phyloP scores from a whole-genome alignment of 2,113 vertebrate species.

The Cyanoderma ruficeps region DNA sequence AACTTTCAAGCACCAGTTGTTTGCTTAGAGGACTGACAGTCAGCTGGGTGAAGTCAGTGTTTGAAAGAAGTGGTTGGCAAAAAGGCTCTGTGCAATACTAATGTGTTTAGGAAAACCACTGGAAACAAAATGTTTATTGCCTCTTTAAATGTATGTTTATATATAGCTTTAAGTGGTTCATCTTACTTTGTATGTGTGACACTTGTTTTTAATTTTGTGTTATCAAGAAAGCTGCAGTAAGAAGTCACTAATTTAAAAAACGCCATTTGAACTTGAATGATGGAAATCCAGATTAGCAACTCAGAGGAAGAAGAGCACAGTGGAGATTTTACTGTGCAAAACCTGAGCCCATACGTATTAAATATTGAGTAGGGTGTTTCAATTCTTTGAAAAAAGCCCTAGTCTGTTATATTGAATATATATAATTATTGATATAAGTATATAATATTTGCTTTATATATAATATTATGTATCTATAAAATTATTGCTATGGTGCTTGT shows the following conservation, averaged over 20 bases:
- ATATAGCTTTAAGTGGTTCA: constrained; percentile 32
- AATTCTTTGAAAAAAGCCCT: background rate
- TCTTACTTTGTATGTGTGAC: background rate
- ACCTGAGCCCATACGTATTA: background rate
- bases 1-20: background rate
- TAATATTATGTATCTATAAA: background rate
- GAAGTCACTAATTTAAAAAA: constrained; percentile 17
- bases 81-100: constrained; percentile 34
- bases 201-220: constrained; percentile 38
- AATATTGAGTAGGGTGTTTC: background rate
- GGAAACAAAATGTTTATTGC: constrained; percentile 49
- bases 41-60: constrained; percentile 5
- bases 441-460: background rate
- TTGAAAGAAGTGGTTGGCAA: constrained; percentile 26
- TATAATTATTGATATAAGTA: background rate
- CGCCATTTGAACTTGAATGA: constrained; percentile 12
- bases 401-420: background rate
- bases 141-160: constrained; percentile 12
- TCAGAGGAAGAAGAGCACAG: constrained; percentile 1
- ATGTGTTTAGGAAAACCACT: constrained; percentile 52
- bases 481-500: background rate
- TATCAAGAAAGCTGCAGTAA: constrained; percentile 28
- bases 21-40: constrained; percentile 7
- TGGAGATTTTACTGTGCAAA: constrained; percentile 2
- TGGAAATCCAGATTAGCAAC: constrained; percentile 14